These are phyloP conservation scores for Drosophila pandora DNA, from an alignment of 1,140 invertebrate genomes.

Conservation along the genomic window DNA sequence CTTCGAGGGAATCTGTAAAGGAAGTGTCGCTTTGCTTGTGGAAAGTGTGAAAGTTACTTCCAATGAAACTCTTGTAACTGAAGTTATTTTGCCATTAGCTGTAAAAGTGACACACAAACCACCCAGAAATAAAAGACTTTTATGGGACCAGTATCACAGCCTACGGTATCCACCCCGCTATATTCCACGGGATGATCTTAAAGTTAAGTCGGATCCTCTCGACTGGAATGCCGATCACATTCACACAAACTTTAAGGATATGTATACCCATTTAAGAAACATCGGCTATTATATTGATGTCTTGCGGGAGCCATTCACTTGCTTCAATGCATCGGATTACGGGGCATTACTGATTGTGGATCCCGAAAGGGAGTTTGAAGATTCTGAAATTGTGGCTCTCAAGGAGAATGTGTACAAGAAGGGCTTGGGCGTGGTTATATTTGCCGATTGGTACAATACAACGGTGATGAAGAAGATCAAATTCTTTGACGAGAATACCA, in stretches of 20 bases:
- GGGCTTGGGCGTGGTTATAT: slow-evolving; percentile 95
- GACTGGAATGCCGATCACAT: slow-evolving; percentile 99
- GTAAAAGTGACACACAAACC: slow-evolving; percentile 87
- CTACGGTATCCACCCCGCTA: slow-evolving; percentile 97
- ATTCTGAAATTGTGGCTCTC: slow-evolving; percentile 94
- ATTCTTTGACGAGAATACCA: slow-evolving; percentile 98
- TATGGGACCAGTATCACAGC: slow-evolving; percentile 99
- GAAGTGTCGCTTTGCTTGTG: slow-evolving; percentile 93
- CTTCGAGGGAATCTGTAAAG: slow-evolving; percentile 85
- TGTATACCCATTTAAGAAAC: slow-evolving; percentile 96
- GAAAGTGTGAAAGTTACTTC: slow-evolving; percentile 88
- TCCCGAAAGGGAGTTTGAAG: slow-evolving; percentile 97
- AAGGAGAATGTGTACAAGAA: slow-evolving; percentile 92
- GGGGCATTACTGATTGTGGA: slow-evolving; percentile 96
- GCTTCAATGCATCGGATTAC: slow-evolving; percentile 95
- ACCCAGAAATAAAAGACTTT: slow-evolving; percentile 90
- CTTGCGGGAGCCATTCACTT: slow-evolving; percentile 92
- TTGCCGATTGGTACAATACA: slow-evolving; percentile 99
- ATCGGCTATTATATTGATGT: slow-evolving; percentile 97
- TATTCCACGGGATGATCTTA: slow-evolving; percentile 97
- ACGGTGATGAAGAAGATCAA: slow-evolving; percentile 97
- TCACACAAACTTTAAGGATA: slow-evolving; percentile 98
- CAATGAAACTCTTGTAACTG: slow-evolving; percentile 83
- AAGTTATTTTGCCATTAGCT: slow-evolving; percentile 90
- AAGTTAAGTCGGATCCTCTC: slow-evolving; percentile 96